Conservation (phyloP, 2,797 vertebrate genomes). For the Clarias fuscus region DNA sequence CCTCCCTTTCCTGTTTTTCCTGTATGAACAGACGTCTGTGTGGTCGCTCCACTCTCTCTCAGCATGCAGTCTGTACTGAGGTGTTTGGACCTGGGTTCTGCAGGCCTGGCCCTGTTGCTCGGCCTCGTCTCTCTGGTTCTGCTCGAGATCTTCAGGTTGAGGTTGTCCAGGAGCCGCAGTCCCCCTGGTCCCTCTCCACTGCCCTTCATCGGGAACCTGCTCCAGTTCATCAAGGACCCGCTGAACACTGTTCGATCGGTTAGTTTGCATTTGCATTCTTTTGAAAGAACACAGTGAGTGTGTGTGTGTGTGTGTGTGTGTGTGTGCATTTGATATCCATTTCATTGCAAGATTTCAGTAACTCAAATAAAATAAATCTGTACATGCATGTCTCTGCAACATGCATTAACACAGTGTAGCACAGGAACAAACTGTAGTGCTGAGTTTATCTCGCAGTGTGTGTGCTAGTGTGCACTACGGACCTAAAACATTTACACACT, state of each 20-base stretch:
- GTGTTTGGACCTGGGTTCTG: slow-evolving; percentile 35
- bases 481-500: too few relatives aligned
- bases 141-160: slow-evolving; percentile 44
- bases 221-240: slow-evolving; percentile 16
- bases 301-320: background rate
- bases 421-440: too few relatives aligned
- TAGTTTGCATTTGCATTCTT: slow-evolving; percentile 13
- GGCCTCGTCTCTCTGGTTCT: slow-evolving; percentile 39
- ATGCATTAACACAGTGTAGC: too few relatives aligned
- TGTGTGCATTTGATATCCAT: background rate
- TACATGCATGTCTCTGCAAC: too few relatives aligned
- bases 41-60: background rate
- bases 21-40: background rate
- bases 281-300: background rate
- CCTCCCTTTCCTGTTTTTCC: background rate
- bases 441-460: too few relatives aligned
- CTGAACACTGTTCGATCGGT: slow-evolving; percentile 29
- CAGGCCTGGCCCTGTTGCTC: slow-evolving; percentile 23
- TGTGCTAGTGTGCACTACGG: too few relatives aligned
- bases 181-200: slow-evolving; percentile 51
- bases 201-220: slow-evolving; percentile 40
- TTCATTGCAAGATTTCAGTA: too few relatives aligned
- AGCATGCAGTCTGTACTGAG: slow-evolving; percentile 35
- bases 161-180: background rate
- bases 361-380: too few relatives aligned